Evolutionary conservation across 2,888 invertebrate species (phyloP), one percentile per base, ranked within the genome.

Genomic region (Crematogaster levior): DNA sequence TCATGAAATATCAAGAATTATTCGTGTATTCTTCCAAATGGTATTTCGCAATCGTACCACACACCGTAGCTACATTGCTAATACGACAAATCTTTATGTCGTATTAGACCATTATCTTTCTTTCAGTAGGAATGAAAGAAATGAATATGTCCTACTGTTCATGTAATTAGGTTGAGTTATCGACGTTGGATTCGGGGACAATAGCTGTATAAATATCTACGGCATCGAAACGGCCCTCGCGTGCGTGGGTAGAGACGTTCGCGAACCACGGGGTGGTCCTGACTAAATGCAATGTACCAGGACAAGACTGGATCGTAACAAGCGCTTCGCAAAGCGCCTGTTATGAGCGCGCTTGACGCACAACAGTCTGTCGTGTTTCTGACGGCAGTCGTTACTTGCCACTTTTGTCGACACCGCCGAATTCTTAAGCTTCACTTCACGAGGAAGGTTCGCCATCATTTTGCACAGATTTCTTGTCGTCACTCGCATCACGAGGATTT

Each of bases 101-200:
- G 40, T 21, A 12, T 21, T 18, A n/a, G n/a, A n/a, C n/a, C 18
- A 12, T 68, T 53, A 24, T 74, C 70, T 70, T 66, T 77, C 70
- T 74, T 58, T 65, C 63, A 48, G 46, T 30, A 21, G 40, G 24
- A 21, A 70, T 24, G 75, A n/a, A n/a, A n/a, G n/a, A n/a, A n/a
- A n/a, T n/a, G n/a, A n/a, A 85, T 87, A 68, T 84, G 80, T 85
- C 83, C 85, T 74, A 53, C 68, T 18, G 56, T 68, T 61, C 63
- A 87, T 85, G 88, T 93, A 93, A 93, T 93, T 92, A 93, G 91
- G 85, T 89, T 93, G 92, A 93, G 91, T 93, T 93, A 93, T 92
- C 84, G 90, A 89, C 83, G 90, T 85, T 89, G 88, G 91, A 91
- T 92, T 91, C 90, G 91, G 89, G 90, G 90, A 93, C 93, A 93